Evolutionary conservation across 92 coral and sea anemone genomes (phyloP).

Genomic region (Plumapathes pennacea): DNA sequence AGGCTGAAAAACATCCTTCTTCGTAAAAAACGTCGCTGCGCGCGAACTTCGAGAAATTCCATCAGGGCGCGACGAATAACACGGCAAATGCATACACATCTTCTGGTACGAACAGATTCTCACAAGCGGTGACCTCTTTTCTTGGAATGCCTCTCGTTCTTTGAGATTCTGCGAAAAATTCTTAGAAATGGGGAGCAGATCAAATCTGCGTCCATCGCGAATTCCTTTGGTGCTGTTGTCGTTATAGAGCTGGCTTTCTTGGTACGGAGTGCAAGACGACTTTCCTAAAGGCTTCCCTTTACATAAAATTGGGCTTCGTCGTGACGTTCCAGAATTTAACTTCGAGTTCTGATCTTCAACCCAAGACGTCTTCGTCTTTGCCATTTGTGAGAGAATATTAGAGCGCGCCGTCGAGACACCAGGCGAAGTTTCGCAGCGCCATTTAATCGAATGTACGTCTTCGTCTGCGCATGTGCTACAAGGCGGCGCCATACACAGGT

Average conservation of each 20-base stretch:
- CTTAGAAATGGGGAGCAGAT: slow-evolving; percentile 75
- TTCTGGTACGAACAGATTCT: slow-evolving; percentile 71
- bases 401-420: slow-evolving; percentile 46
- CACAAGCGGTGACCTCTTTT: slow-evolving; percentile 54
- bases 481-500: no score
- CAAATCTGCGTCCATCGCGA: slow-evolving; percentile 74
- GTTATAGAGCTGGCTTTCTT: slow-evolving; percentile 30
- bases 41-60: background rate
- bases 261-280: slow-evolving; percentile 48
- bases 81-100: slow-evolving; percentile 11
- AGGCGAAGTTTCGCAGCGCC: slow-evolving; percentile 26
- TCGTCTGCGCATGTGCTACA: slow-evolving; percentile 35
- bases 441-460: slow-evolving; percentile 38
- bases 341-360: slow-evolving; percentile 56
- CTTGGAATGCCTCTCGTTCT: slow-evolving; percentile 14
- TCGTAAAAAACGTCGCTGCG: slow-evolving; percentile 66
- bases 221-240: slow-evolving; percentile 66
- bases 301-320: slow-evolving; percentile 57
- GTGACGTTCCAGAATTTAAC: slow-evolving; percentile 10
- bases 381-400: slow-evolving; percentile 84
- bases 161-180: slow-evolving; percentile 44
- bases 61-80: background rate
- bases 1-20: slow-evolving; percentile 69
- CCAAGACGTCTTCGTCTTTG: slow-evolving; percentile 75
- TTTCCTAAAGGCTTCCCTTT: slow-evolving; percentile 53